These are phyloP conservation scores for Tribolium castaneum DNA, from an alignment of 1,140 invertebrate species.

Conservation along the genomic window DNA sequence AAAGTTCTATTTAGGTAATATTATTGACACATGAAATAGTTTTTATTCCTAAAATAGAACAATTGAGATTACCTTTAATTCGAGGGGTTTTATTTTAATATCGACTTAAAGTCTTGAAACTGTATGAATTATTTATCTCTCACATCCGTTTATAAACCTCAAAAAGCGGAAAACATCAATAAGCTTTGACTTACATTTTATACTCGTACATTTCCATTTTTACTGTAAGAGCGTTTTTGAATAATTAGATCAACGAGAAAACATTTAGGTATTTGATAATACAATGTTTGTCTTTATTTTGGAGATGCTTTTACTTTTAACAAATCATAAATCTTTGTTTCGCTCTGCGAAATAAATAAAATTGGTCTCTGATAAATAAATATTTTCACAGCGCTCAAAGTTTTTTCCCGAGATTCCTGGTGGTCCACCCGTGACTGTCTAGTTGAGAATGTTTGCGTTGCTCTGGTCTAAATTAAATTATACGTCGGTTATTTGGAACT, in stretches of 20 bases:
- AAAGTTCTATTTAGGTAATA: too few relatives aligned
- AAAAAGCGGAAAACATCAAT: neutral
- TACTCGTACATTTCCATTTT: too few relatives aligned
- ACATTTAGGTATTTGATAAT: too few relatives aligned
- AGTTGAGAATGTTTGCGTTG: neutral
- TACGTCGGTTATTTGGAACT: conserved; percentile 3
- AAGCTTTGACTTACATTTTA: neutral
- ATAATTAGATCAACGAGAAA: too few relatives aligned
- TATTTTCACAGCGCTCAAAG: neutral
- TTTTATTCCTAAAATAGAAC: too few relatives aligned
- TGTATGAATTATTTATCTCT: neutral
- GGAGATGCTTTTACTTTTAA: too few relatives aligned
- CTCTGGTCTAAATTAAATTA: neutral
- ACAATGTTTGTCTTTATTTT: too few relatives aligned
- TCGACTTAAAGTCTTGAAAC: neutral
- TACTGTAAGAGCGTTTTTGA: too few relatives aligned
- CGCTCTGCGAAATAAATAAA: neutral
- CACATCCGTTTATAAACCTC: neutral
- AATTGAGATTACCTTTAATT: too few relatives aligned
- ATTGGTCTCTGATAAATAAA: neutral
- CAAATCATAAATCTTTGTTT: neutral
- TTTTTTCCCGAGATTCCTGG: neutral
- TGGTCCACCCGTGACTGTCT: neutral
- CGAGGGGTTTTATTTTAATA: neutral
- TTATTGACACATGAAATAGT: too few relatives aligned